Evolutionary conservation across 2,797 vertebrate genomes (phyloP).

Genomic region (Malurus splendens): DNA sequence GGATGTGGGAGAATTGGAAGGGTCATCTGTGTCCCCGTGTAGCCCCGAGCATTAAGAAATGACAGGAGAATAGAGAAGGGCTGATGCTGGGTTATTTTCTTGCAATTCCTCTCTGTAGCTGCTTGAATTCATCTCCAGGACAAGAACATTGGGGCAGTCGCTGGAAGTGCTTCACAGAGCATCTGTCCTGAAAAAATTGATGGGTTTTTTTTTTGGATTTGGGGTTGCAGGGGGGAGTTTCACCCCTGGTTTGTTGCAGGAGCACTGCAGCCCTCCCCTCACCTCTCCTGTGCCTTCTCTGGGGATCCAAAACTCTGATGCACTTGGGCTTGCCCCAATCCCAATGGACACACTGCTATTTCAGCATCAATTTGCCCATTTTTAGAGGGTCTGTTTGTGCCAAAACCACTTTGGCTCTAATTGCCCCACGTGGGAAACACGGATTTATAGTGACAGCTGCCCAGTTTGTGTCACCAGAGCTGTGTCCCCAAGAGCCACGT

Average conservation of each 20-base stretch:
- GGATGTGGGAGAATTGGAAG: background rate
- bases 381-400: background rate
- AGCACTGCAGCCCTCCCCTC: background rate
- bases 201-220: background rate
- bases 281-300: background rate
- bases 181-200: accelerated
- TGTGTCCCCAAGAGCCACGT: accelerated
- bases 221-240: background rate
- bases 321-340: background rate
- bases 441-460: background rate
- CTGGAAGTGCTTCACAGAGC: background rate
- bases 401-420: background rate
- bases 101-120: background rate
- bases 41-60: background rate
- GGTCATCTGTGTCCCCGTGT: background rate
- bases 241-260: accelerated
- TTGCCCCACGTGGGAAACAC: accelerated
- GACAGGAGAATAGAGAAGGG: background rate
- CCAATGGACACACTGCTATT: accelerated
- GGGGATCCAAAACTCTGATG: background rate
- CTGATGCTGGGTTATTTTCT: background rate
- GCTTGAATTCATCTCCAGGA: background rate
- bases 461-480: background rate
- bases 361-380: accelerated
- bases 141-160: accelerated